Conservation (phyloP, 2,797 vertebrate genomes). For the Siniperca scherzeri region DNA sequence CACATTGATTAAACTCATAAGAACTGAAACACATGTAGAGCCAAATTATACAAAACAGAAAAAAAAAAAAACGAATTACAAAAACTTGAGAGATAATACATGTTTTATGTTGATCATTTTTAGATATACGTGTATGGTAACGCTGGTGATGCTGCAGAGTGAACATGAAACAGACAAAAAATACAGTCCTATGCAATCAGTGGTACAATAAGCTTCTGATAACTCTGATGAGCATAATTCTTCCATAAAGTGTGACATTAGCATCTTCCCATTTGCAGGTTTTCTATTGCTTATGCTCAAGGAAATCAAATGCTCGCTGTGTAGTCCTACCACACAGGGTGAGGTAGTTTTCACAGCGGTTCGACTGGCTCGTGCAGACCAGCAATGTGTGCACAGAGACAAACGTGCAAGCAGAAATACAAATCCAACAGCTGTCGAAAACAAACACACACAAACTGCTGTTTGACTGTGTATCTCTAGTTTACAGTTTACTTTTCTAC, state of each 20-base stretch:
- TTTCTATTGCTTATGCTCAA: neutral
- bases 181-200: neutral
- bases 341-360: neutral
- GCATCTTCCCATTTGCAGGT: neutral
- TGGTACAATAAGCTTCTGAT: neutral
- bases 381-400: conserved; percentile 19
- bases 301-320: neutral
- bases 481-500: conserved; percentile 30
- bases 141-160: neutral
- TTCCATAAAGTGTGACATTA: neutral
- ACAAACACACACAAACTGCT: conserved; percentile 16
- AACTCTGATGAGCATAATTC: neutral
- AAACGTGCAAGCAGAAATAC: conserved; percentile 13
- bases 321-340: neutral
- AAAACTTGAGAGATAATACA: conserved; percentile 6
- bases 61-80: neutral
- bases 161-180: neutral
- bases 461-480: conserved; percentile 20
- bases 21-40: neutral
- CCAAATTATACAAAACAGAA: conserved; percentile 5
- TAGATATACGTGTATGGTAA: neutral
- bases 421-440: conserved; percentile 33
- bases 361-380: neutral
- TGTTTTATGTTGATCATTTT: neutral
- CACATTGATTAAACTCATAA: conserved; percentile 10